phyloP scores from a whole-genome alignment of 1,140 invertebrate genomes.

The Ooceraea biroi region DNA sequence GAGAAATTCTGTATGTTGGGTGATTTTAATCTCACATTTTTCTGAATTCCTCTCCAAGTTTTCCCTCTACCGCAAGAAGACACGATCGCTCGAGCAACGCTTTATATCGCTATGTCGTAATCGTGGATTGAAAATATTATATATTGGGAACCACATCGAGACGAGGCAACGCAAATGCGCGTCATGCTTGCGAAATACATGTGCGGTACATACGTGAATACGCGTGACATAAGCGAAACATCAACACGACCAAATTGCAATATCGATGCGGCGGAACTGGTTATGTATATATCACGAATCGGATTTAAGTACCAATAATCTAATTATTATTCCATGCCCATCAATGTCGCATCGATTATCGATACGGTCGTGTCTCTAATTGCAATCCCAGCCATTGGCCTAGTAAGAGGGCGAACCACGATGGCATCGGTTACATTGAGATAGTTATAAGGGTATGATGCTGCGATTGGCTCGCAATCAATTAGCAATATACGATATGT shows the following conservation, averaged over 20 bases:
- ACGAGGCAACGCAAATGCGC: neutral
- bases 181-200: neutral
- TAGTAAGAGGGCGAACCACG: constrained; percentile 46
- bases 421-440: constrained; percentile 52
- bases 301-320: constrained; percentile 61
- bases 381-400: constrained; percentile 56
- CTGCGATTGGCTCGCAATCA: constrained; percentile 58
- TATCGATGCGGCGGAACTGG: neutral
- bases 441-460: constrained; percentile 53
- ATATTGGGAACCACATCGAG: too few species aligned
- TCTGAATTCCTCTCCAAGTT: neutral
- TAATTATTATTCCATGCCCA: constrained; percentile 61
- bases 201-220: neutral
- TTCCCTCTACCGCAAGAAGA: neutral
- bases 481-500: constrained; percentile 37
- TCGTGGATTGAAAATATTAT: too few species aligned
- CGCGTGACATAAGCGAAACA: constrained; percentile 13
- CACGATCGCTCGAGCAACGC: too few species aligned
- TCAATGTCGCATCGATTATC: constrained; percentile 53
- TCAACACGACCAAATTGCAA: constrained; percentile 35
- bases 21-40: neutral
- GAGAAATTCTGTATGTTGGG: constrained; percentile 3
- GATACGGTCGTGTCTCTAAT: constrained; percentile 55
- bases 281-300: constrained; percentile 43
- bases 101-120: too few species aligned